Percentiles rank a stretch among this genome's conserved stretches.
Evolutionary conservation across 2,888 invertebrate genomes (phyloP).

Genomic region (Tetragonisca angustula): DNA sequence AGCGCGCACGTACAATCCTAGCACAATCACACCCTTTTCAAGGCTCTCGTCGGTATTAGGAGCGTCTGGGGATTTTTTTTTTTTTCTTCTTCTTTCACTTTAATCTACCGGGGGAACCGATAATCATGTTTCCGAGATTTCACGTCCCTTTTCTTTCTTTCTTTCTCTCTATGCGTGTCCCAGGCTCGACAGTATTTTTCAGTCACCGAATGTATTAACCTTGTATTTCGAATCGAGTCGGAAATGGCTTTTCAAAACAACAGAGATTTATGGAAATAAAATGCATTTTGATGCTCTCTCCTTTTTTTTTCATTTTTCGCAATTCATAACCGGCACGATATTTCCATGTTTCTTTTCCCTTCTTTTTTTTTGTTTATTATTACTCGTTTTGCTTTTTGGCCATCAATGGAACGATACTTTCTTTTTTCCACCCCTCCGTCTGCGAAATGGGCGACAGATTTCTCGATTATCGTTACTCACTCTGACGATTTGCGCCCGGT

Average conservation of each 20-base stretch:
- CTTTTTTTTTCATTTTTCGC: neutral
- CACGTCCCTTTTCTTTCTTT: neutral
- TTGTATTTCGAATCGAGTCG: neutral
- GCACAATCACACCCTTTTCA: slow-evolving; percentile 23
- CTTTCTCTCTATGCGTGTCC: no score
- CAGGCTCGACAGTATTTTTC: neutral
- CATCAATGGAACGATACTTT: neutral
- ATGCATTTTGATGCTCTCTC: neutral
- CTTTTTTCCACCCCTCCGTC: no score
- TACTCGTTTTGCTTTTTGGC: neutral
- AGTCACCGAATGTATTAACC: neutral
- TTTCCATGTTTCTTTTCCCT: neutral
- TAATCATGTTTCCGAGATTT: slow-evolving; percentile 24
- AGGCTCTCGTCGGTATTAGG: neutral
- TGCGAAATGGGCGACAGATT: neutral
- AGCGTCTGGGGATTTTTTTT: neutral
- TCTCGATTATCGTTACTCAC: slow-evolving; percentile 1
- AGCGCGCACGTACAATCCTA: neutral
- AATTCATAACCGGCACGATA: neutral
- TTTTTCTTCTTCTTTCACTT: neutral
- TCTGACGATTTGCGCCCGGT: neutral
- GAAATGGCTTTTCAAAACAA: neutral
- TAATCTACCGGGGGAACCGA: slow-evolving; percentile 5
- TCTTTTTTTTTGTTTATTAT: neutral
- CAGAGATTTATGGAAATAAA: slow-evolving; percentile 3